Base-by-base conservation (phyloP, 2,797 vertebrate genomes). In the Chaetodon trifasciatus region DNA sequence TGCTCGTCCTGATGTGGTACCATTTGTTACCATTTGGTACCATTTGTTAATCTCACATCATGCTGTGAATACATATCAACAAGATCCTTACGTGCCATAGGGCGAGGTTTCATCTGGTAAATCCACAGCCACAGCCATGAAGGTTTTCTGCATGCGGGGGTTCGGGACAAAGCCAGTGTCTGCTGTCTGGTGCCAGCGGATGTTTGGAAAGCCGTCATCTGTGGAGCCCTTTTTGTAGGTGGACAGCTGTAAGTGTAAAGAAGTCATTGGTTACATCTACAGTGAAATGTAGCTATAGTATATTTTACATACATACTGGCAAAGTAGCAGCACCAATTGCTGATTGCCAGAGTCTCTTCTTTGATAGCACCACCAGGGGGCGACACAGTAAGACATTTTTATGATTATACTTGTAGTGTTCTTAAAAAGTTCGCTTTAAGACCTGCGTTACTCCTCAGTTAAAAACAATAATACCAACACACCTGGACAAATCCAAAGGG, bases 401-500 rank as follows among this genome's bases (percentile, higher is more conserved):
- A 16, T 1, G 52, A 17, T 8, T 50, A 3, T 39, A 58, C 6
- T 35, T 44, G 13, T 6, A 17, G 6, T 35, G 17, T 58, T 63
- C 39, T 10, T 32, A 49, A 32, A 60, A 60, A 40, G 3, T 40
- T 8, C 19, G n/a, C 42, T 63, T 2, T 21, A 19, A 53, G 2
- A 49, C 6, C 12, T 58, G 15, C 21, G 21, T 32, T 44, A 44
- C 42, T 9, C 13, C 8, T 13, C 19, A 56, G 28, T 10, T 37
- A 17, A 23, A 53, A 44, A 67, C 32, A 47, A 52, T 24, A 10
- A 68, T 10, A 47, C 17, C 8, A 47, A 58, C 66, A 72, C 79
- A 97, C 98, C 96, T 99, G 98, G 39, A 98, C 97, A 5, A 99
- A 99, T 69, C 98, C 98, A 53, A 99, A 98, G 0, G 98, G 97